Conservation (phyloP, 2,797 vertebrate genomes). For the Anniella stebbinsi region DNA sequence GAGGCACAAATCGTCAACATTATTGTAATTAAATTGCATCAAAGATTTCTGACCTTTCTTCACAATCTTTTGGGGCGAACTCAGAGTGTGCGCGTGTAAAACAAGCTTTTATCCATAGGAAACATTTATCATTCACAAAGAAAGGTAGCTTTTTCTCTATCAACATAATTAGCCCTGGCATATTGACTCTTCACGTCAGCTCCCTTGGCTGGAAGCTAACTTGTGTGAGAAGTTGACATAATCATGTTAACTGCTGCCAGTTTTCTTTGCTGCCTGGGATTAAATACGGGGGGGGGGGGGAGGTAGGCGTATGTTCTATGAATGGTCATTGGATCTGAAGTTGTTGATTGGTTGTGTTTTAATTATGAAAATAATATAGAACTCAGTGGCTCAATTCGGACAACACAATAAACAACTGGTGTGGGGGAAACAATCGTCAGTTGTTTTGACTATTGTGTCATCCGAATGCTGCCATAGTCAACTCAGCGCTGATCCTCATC, state of each 20-base stretch:
- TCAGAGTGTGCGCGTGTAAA: slow-evolving; percentile 56
- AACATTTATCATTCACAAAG: slow-evolving; percentile 64
- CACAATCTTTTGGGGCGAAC: slow-evolving; percentile 62
- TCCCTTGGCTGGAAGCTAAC: slow-evolving; percentile 73
- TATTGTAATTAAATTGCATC: slow-evolving; percentile 63
- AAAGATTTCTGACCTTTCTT: slow-evolving; percentile 66
- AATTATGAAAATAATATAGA: slow-evolving; percentile 70
- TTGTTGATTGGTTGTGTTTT: slow-evolving; percentile 66
- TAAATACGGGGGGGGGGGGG: too few species aligned
- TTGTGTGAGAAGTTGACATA: slow-evolving; percentile 76
- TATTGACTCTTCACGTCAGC: slow-evolving; percentile 73
- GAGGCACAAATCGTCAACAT: slow-evolving; percentile 50
- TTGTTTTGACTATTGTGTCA: too few species aligned
- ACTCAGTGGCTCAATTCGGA: too few species aligned
- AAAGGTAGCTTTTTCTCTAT: slow-evolving; percentile 71
- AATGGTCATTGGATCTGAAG: slow-evolving; percentile 60
- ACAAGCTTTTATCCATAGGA: slow-evolving; percentile 61
- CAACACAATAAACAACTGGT: too few species aligned
- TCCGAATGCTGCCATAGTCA: too few species aligned
- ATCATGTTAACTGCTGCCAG: slow-evolving; percentile 77
- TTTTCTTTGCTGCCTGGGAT: slow-evolving; percentile 64
- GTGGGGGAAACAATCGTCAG: too few species aligned
- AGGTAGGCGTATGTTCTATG: slow-evolving; percentile 51
- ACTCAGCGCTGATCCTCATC: too few species aligned
- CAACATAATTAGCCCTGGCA: slow-evolving; percentile 74